Base-by-base conservation (phyloP, 1,140 invertebrate species). In the Drosophila sturtevanti region DNA sequence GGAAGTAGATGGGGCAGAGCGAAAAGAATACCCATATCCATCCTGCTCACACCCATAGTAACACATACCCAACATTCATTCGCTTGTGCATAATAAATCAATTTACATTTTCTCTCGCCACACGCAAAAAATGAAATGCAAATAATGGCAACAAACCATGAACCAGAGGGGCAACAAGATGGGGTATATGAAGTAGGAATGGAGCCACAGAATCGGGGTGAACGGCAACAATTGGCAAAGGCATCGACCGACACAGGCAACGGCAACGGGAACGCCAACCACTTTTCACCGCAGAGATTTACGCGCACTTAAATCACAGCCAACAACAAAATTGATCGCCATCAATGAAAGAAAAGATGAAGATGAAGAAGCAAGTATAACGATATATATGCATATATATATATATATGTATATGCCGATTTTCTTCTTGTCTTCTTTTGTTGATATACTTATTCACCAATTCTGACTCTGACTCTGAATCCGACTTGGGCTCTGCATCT, bases 61-160 rank as follows among this genome's bases (percentile, higher is more conserved):
- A 54, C 73, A 68, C 64, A 68, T 54, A 76, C 51, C 63, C 65
- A 77, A 74, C 70, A 64, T 71, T 75, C 79, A 82, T 77, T 82
- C 79, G 79, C 75, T 78, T 81, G 74, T 79, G 81, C 80, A 84
- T 84, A 84, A 84, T 84, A 84, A 84, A 84, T 84, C 81, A 84
- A 82, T 84, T 84, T 84, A 84, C 81, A 84, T 84, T 84, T 84
- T 82, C 72, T 79, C 75, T 82, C 75, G 71, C 80, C 80, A 72
- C 67, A 79, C 80, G 75, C 75, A 78, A 79, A 56, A 82, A 82
- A 75, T 84, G 72, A 79, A 84, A 82, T 84, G 81, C 80, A 84
- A 84, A 84, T 84, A 76, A 84, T 62, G 71, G 75, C 75, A 80
- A 80, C 78, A 78, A 75, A 78, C 78, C 74, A 41, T 76, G 72